A percentile compares a stretch with the other conserved stretches of the same genome.
phyloP scores from a whole-genome alignment of 2,113 vertebrate species.

The Malurus elegans region DNA sequence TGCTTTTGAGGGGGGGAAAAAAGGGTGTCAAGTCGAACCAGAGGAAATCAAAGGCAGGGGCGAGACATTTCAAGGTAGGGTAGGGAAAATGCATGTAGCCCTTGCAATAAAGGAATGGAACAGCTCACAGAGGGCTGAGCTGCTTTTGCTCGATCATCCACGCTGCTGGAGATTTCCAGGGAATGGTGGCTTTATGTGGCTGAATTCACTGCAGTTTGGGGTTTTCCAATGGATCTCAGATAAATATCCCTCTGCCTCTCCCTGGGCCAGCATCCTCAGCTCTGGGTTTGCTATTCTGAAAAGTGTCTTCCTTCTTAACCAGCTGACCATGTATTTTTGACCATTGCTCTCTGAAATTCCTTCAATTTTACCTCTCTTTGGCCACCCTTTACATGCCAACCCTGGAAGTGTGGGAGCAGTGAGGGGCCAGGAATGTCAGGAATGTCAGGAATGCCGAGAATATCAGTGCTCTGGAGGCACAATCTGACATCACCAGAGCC shows the following conservation, averaged over 20 bases:
- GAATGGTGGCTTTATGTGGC: neutral
- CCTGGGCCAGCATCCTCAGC: neutral
- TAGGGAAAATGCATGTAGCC: neutral
- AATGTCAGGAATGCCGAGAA: neutral
- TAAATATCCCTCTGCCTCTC: neutral
- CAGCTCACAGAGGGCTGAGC: neutral
- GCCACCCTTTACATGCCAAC: neutral
- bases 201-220: neutral
- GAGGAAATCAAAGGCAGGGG: neutral
- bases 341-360: neutral
- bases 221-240: neutral
- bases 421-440: neutral
- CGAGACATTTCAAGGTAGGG: neutral
- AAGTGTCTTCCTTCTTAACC: neutral
- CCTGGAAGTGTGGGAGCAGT: neutral
- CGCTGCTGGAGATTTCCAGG: neutral
- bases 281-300: neutral
- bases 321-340: neutral
- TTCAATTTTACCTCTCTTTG: neutral
- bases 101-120: neutral
- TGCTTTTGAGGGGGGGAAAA: neutral
- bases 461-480: neutral
- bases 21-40: neutral
- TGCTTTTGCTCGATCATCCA: neutral
- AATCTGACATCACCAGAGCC: neutral